Percentiles rank a stretch among this genome's conserved stretches.
These are phyloP conservation scores for Caenorhabditis sp. DNA, from an alignment of 2,888 invertebrate genomes.

Conservation along the genomic window DNA sequence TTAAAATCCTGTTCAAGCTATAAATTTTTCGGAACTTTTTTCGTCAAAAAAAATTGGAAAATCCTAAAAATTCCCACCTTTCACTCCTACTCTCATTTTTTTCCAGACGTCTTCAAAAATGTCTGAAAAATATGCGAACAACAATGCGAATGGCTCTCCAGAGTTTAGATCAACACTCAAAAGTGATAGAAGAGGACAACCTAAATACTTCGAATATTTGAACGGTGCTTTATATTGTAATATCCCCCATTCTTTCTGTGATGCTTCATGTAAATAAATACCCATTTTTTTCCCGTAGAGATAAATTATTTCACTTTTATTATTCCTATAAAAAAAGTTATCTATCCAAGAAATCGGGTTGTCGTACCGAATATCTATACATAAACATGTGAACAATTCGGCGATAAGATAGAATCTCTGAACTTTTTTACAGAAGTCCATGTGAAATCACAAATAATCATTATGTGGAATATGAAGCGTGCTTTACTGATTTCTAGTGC, in stretches of 20 bases:
- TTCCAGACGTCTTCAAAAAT: slow-evolving; percentile 58
- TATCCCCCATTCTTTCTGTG: background rate
- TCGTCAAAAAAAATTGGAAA: background rate
- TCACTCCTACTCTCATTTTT: background rate
- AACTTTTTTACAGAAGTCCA: background rate
- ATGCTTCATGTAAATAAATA: background rate
- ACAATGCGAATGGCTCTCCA: slow-evolving; percentile 59
- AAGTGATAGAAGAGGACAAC: slow-evolving; percentile 31
- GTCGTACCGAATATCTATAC: background rate
- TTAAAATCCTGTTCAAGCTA: too few relatives aligned
- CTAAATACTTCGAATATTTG: slow-evolving; percentile 52
- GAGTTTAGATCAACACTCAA: slow-evolving; percentile 50
- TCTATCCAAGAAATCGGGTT: slow-evolving; percentile 4
- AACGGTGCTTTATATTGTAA: slow-evolving; percentile 12
- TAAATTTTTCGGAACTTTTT: background rate
- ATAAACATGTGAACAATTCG: background rate
- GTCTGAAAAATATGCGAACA: slow-evolving; percentile 54
- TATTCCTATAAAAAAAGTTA: background rate
- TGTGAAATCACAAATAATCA: background rate
- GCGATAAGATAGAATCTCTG: slow-evolving; percentile 8
- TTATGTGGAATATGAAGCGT: slow-evolving; percentile 4
- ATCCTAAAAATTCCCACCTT: background rate
- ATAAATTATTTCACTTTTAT: background rate
- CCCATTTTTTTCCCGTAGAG: background rate
- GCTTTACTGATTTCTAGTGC: background rate